A percentile compares a stretch with the other conserved stretches of the same genome.
Evolutionary conservation across 2,888 invertebrate species (phyloP).

Genomic region (Stenotaenia linearis): DNA sequence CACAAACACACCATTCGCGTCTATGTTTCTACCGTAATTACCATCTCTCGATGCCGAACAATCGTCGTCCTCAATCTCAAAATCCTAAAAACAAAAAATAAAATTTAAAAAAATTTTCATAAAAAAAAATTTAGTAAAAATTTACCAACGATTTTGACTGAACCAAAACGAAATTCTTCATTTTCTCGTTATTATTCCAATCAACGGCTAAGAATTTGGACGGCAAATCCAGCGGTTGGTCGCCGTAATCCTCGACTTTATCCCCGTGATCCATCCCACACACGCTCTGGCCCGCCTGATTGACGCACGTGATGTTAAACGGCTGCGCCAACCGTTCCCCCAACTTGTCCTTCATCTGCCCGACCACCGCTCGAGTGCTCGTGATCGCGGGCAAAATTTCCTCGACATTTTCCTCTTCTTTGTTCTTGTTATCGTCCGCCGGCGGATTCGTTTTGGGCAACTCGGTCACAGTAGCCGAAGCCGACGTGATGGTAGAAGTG

Average conservation of each 20-base stretch:
- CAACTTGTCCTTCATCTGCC: constrained; percentile 41
- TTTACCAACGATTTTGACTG: constrained; percentile 47
- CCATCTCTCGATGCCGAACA: no score
- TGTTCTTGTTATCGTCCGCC: background rate
- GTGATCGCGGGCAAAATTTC: background rate
- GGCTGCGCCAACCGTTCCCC: constrained; percentile 39
- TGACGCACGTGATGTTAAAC: constrained; percentile 46
- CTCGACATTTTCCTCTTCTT: constrained; percentile 7
- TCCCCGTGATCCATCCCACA: constrained; percentile 42
- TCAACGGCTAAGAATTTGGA: constrained; percentile 46
- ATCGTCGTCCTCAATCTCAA: background rate
- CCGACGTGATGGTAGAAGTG: constrained; percentile 21
- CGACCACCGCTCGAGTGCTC: constrained; percentile 37
- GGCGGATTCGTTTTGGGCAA: no score
- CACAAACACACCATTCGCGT: background rate
- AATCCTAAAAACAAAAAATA: background rate
- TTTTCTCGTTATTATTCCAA: constrained; percentile 50
- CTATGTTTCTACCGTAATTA: no score
- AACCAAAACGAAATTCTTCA: constrained; percentile 47
- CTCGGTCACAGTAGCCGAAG: background rate
- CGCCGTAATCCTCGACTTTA: constrained; percentile 43
- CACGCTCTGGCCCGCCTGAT: constrained; percentile 43
- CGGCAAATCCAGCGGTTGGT: background rate
- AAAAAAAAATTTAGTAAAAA: constrained; percentile 7
- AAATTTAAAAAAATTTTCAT: no score